phyloP scores from a whole-genome alignment of 2,797 vertebrate genomes.

The Pygocentrus nattereri region DNA sequence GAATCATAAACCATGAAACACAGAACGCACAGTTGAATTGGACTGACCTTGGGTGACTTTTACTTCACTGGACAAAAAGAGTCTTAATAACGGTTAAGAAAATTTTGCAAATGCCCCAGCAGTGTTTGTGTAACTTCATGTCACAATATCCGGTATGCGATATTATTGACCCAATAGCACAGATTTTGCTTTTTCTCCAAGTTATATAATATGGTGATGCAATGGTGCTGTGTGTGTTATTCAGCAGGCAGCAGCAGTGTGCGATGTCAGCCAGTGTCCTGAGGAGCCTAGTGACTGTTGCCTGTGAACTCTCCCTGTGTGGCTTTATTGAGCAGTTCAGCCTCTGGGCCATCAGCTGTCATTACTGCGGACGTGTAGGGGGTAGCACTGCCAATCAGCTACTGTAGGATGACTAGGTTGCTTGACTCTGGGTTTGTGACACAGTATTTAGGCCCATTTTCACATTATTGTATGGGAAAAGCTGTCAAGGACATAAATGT shows the following conservation, averaged over 20 bases:
- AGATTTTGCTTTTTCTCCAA: not conserved
- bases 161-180: constrained; percentile 30
- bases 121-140: not conserved
- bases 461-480: not conserved
- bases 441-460: constrained; percentile 8
- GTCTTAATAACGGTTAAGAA: not conserved
- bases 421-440: constrained; percentile 15
- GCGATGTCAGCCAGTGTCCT: constrained; percentile 33
- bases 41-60: not conserved
- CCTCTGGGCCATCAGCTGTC: constrained; percentile 27
- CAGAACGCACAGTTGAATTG: constrained; percentile 8
- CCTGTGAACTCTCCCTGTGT: constrained; percentile 22
- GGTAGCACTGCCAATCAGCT: constrained; percentile 11
- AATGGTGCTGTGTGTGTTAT: not conserved
- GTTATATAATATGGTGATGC: constrained; percentile 3
- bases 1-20: not conserved
- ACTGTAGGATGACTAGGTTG: not conserved
- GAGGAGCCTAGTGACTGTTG: constrained; percentile 22
- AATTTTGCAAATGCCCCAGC: not conserved
- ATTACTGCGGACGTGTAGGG: constrained; percentile 22
- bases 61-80: not conserved
- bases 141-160: not conserved
- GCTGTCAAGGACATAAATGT: too few species aligned
- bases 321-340: constrained; percentile 44
- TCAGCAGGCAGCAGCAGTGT: not conserved